A percentile compares a stretch with the other conserved stretches of the same genome.
phyloP scores from a whole-genome alignment of 2,113 vertebrate species.

The Hemiprocne comata region DNA sequence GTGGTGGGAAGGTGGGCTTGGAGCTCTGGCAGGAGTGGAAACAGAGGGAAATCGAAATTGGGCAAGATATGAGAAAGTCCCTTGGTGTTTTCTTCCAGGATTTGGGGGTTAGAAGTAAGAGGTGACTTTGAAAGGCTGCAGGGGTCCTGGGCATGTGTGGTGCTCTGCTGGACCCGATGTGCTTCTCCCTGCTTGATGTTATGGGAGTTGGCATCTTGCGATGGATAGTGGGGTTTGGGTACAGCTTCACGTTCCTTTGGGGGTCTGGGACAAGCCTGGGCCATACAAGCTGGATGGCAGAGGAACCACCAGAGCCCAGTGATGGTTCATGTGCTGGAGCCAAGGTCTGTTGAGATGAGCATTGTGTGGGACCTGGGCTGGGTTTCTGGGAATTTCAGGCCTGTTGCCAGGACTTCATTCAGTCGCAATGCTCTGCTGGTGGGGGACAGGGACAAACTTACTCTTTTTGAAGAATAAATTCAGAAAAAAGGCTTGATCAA shows the following conservation, averaged over 20 bases:
- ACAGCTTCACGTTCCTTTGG: background rate
- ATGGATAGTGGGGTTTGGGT: background rate
- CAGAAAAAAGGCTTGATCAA: background rate
- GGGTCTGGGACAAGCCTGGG: background rate
- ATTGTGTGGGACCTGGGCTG: background rate
- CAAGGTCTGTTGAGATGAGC: background rate
- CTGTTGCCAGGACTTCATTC: background rate
- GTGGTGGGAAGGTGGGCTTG: background rate
- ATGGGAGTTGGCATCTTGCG: accelerated
- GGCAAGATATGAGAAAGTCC: background rate
- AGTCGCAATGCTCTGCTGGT: background rate
- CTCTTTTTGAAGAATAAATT: background rate
- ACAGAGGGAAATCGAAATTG: background rate
- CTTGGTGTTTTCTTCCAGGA: background rate
- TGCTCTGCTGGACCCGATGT: background rate
- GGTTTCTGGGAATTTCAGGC: background rate
- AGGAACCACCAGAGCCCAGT: background rate
- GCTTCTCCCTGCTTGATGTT: background rate
- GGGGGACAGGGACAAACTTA: background rate
- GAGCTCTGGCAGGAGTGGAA: background rate
- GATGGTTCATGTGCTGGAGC: accelerated
- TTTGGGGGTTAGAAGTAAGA: background rate
- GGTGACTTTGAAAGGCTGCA: background rate
- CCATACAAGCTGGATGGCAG: background rate
- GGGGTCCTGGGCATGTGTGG: accelerated